Conservation (phyloP, 2,797 vertebrate genomes). For the Anabas testudineus region DNA sequence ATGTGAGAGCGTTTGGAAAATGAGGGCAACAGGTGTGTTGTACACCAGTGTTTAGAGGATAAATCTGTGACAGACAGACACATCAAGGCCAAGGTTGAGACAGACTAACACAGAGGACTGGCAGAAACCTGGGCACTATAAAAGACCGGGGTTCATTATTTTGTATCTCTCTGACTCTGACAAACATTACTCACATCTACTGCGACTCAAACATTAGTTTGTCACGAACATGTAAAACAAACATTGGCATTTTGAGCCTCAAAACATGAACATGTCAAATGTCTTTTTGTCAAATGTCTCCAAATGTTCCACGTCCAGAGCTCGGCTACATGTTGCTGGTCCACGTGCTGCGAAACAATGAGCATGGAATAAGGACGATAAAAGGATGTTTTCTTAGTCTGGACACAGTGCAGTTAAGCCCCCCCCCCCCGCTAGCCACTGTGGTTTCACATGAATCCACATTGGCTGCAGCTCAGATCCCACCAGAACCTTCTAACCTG, state of each 20-base stretch:
- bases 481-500: conserved; percentile 56
- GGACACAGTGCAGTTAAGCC: conserved; percentile 43
- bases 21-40: background rate
- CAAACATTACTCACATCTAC: too few relatives aligned
- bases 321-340: conserved; percentile 6
- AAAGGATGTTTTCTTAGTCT: conserved; percentile 65
- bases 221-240: background rate
- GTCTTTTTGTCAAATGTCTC: conserved; percentile 10
- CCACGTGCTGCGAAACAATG: conserved; percentile 17
- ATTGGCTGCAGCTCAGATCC: conserved; percentile 49
- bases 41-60: conserved; percentile 7
- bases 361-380: conserved; percentile 30
- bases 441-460: conserved; percentile 54
- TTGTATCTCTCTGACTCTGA: background rate
- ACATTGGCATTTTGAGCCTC: background rate
- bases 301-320: background rate
- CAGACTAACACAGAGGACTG: conserved; percentile 19
- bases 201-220: background rate
- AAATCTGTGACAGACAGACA: conserved; percentile 23
- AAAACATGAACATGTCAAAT: background rate
- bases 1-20: background rate
- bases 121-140: background rate
- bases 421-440: conserved; percentile 9
- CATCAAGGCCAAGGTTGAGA: conserved; percentile 20
- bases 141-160: background rate